These are phyloP conservation scores for Nasonia vitripennis DNA, from an alignment of 1,140 invertebrate species.

Conservation along the genomic window DNA sequence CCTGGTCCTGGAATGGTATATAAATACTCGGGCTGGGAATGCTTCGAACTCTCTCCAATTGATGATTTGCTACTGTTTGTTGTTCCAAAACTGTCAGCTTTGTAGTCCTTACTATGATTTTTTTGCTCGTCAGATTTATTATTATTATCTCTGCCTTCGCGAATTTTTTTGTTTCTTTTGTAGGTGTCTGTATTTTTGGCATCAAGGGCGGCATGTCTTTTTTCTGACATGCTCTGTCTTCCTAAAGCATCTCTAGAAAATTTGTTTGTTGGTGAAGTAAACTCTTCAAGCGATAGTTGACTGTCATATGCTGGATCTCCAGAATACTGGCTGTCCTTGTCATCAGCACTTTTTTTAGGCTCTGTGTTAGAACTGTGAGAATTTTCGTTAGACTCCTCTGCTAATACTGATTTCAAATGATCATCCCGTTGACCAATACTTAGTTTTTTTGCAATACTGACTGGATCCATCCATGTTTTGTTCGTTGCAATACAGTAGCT, in stretches of 20 bases:
- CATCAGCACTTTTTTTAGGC: constrained; percentile 62
- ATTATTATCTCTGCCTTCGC: constrained; percentile 78
- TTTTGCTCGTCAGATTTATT: constrained; percentile 62
- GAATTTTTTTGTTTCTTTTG: constrained; percentile 91
- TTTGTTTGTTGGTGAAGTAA: constrained; percentile 78
- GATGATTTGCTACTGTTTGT: constrained; percentile 57
- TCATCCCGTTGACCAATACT: constrained; percentile 61
- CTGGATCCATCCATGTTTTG: constrained; percentile 70
- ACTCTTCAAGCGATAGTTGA: constrained; percentile 85
- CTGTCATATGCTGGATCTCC: constrained; percentile 84
- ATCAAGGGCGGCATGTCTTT: constrained; percentile 94
- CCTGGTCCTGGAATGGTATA: constrained; percentile 71
- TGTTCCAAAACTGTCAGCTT: constrained; percentile 34
- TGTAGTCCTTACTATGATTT: constrained; percentile 55
- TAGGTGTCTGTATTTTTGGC: constrained; percentile 97
- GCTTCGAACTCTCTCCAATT: constrained; percentile 58
- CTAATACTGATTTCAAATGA: constrained; percentile 61
- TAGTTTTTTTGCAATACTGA: constrained; percentile 62
- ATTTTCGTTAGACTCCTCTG: constrained; percentile 67
- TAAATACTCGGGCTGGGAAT: constrained; percentile 65
- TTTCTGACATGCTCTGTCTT: constrained; percentile 97
- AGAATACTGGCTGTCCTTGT: constrained; percentile 72
- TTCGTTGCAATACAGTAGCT: constrained; percentile 88
- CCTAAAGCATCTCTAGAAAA: constrained; percentile 94
- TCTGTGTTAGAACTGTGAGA: constrained; percentile 56